phyloP scores from a whole-genome alignment of 2,797 vertebrate genomes.

The Sebastes alutus region DNA sequence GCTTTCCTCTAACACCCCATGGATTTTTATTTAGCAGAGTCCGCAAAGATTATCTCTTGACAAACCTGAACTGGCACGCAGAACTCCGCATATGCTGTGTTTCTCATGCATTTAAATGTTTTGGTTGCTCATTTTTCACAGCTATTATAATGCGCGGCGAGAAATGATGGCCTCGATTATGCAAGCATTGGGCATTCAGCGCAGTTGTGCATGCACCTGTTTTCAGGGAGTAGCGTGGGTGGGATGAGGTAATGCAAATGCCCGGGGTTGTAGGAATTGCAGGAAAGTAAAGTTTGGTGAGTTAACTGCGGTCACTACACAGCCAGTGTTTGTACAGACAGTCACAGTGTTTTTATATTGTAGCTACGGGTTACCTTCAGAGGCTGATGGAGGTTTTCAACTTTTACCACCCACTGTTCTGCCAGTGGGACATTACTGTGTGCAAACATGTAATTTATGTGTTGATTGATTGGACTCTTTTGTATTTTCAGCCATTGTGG shows the following conservation, averaged over 20 bases:
- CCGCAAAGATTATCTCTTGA: conserved; percentile 17
- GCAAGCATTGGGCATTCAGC: conserved; percentile 15
- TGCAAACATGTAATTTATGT: neutral
- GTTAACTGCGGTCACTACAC: neutral
- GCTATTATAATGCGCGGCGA: neutral
- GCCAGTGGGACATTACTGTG: neutral
- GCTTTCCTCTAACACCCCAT: neutral
- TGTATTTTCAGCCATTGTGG: neutral
- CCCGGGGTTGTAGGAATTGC: conserved; percentile 9
- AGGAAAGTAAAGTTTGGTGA: conserved; percentile 25
- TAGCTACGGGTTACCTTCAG: neutral
- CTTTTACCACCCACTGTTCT: neutral
- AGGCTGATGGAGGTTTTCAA: too few species aligned
- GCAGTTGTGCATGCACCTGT: conserved; percentile 41
- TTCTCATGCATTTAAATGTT: conserved; percentile 24
- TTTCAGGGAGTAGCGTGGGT: conserved; percentile 16
- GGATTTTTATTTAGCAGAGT: conserved; percentile 9
- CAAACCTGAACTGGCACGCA: conserved; percentile 7
- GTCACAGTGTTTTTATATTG: neutral
- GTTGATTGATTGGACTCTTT: neutral
- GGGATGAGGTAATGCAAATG: conserved; percentile 26
- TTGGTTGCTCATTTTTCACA: conserved; percentile 17
- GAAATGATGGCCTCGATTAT: conserved; percentile 35
- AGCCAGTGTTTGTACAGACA: neutral
- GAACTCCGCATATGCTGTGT: neutral